Evolutionary conservation across 2,113 vertebrate genomes (phyloP).

Genomic region (Lutjanus erythropterus): DNA sequence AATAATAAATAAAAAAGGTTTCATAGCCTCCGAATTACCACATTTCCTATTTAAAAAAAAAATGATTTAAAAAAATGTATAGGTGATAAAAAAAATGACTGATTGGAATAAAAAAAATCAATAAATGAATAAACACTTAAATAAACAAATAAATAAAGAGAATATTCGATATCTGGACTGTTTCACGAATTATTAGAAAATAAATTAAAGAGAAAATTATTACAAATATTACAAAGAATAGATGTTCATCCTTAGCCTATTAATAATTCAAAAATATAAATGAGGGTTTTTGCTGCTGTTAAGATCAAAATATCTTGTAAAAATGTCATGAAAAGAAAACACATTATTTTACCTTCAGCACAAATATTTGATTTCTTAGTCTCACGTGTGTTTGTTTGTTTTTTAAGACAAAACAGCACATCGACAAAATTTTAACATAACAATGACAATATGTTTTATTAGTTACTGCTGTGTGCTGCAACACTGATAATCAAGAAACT

Average conservation of each 20-base stretch:
- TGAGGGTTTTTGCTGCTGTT: not conserved
- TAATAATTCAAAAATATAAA: not conserved
- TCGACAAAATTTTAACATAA: not conserved
- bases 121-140: not conserved
- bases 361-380: not conserved
- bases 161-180: no score
- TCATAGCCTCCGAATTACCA: not conserved
- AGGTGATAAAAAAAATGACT: no score
- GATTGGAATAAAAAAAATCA: not conserved
- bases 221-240: not conserved
- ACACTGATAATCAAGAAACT: no score
- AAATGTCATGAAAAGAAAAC: not conserved
- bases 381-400: not conserved
- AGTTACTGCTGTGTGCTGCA: no score
- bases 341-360: not conserved
- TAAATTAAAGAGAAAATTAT: not conserved
- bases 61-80: no score
- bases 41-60: no score
- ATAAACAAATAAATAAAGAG: not conserved
- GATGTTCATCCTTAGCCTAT: no score
- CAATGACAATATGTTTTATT: no score
- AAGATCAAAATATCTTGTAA: not conserved
- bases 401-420: not conserved
- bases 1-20: not conserved
- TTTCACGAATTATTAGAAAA: no score